These are phyloP conservation scores for Drosophila putrida DNA, from an alignment of 2,888 invertebrate species.

Conservation along the genomic window DNA sequence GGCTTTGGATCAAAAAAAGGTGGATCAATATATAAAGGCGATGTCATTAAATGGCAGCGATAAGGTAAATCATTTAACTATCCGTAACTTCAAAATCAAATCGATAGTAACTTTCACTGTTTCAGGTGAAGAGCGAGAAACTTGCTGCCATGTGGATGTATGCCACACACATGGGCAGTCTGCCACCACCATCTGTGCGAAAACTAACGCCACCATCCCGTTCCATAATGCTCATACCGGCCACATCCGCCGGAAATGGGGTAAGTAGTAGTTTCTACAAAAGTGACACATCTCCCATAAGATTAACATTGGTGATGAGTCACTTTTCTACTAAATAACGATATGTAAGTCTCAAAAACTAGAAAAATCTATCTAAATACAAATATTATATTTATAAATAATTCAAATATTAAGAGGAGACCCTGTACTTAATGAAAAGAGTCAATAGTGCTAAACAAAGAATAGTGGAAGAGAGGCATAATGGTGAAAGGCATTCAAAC, in stretches of 20 bases:
- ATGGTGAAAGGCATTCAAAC: too few species aligned
- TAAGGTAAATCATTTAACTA: conserved; percentile 67
- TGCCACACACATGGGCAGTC: conserved; percentile 73
- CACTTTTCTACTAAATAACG: too few species aligned
- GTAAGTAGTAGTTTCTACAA: conserved; percentile 48
- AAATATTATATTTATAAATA: too few species aligned
- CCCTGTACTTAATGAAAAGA: too few species aligned
- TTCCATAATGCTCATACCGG: conserved; percentile 84
- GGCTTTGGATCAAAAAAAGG: conserved; percentile 81
- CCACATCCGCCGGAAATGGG: conserved; percentile 72
- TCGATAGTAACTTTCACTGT: not conserved
- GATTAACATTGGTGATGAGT: too few species aligned
- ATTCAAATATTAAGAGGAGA: too few species aligned
- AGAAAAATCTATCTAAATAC: too few species aligned
- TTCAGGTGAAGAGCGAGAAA: conserved; percentile 79
- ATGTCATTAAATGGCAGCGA: conserved; percentile 80
- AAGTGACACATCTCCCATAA: too few species aligned
- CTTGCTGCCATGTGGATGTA: conserved; percentile 83
- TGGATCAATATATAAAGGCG: conserved; percentile 84
- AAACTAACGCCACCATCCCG: conserved; percentile 66
- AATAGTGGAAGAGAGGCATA: too few species aligned
- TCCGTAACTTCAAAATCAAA: not conserved
- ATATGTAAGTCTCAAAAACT: too few species aligned
- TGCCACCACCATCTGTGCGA: conserved; percentile 58
- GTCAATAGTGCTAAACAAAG: too few species aligned